Base-by-base conservation (phyloP, 2,888 invertebrate genomes). In the Parascotia fuliginaria region DNA sequence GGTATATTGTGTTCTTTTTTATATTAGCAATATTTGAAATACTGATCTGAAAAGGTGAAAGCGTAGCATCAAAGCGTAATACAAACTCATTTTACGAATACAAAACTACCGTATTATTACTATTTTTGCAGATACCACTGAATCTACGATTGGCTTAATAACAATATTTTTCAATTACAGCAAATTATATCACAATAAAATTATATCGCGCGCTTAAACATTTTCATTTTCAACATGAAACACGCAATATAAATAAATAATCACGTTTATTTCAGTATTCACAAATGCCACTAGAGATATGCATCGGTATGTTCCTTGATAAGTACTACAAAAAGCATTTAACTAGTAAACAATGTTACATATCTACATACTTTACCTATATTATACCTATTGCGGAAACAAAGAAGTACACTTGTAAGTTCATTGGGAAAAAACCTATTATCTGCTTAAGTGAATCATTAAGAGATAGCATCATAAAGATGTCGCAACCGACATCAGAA, bases 301-400 rank as follows among this genome's bases (percentile, higher is more conserved):
- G 6, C 6, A 36, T 19, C 36, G 36, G 19, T 19, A 36, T 36
- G 19, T 36, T 0, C 16, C 3, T 15, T 36, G 22, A 36, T 36
- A 9, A 3, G n/a, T 22, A 14, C 29, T 14, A 27, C 27, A 16
- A 9, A 43, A 19, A 4, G 19, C 7, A 27, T 38, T 45, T 39
- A 34, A 13, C 13, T 15, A 13, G 31, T 49, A 44, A 59, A 59
- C 59, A 65, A 64, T 40, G 44, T 24, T 42, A 48, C 46, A 28
- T n/a, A n/a, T n/a, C n/a, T n/a, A n/a, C 28, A 16, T 19, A n/a
- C 29, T 27, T 19, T n/a, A 14, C 32, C 9, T 11, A 16, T 33
- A 40, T 28, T 40, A 28, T 11, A 46, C 29, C 34, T 36, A 39
- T 28, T 28, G 32, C 40, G 55, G 47, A 58, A 58, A 12, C 38